phyloP scores from a whole-genome alignment of 2,797 vertebrate species.

The Aulostomus chinensis region DNA sequence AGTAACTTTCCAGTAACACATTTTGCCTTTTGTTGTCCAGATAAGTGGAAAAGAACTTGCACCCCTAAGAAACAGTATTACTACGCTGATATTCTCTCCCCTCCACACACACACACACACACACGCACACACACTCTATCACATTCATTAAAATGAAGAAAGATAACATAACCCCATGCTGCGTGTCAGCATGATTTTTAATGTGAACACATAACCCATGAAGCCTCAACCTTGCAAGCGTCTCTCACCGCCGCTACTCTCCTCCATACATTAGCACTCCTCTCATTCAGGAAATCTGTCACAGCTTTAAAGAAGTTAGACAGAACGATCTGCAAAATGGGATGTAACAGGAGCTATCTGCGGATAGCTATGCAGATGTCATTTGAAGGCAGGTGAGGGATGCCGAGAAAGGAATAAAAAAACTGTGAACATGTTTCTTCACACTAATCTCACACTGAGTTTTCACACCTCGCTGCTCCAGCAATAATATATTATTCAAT shows the following conservation, averaged over 20 bases:
- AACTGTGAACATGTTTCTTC: slow-evolving; percentile 39
- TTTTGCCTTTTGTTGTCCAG: no score
- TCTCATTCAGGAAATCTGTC: slow-evolving; percentile 55
- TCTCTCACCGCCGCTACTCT: slow-evolving; percentile 7
- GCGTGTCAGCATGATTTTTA: slow-evolving; percentile 27
- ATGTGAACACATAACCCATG: slow-evolving; percentile 9
- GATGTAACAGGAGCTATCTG: slow-evolving; percentile 21
- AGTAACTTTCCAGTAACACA: slow-evolving; percentile 21
- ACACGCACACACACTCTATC: not conserved
- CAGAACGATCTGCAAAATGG: slow-evolving; percentile 24
- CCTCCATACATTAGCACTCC: slow-evolving; percentile 56
- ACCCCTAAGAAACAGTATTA: no score
- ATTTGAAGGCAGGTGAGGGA: slow-evolving; percentile 22
- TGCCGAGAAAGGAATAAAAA: slow-evolving; percentile 29
- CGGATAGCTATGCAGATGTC: slow-evolving; percentile 18
- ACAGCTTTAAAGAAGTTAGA: slow-evolving; percentile 32
- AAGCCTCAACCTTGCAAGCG: slow-evolving; percentile 19
- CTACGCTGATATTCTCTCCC: not conserved
- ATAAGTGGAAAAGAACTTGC: no score
- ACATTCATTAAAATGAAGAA: slow-evolving; percentile 38
- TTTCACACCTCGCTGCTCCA: slow-evolving; percentile 56
- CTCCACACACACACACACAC: slow-evolving; percentile 1
- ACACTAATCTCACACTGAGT: slow-evolving; percentile 49
- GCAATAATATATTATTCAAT: slow-evolving; percentile 68
- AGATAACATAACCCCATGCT: slow-evolving; percentile 27